Evolutionary conservation across 2,888 invertebrate species (phyloP), one percentile per base, ranked within the genome.

Genomic region (Drosophila ochracea): DNA sequence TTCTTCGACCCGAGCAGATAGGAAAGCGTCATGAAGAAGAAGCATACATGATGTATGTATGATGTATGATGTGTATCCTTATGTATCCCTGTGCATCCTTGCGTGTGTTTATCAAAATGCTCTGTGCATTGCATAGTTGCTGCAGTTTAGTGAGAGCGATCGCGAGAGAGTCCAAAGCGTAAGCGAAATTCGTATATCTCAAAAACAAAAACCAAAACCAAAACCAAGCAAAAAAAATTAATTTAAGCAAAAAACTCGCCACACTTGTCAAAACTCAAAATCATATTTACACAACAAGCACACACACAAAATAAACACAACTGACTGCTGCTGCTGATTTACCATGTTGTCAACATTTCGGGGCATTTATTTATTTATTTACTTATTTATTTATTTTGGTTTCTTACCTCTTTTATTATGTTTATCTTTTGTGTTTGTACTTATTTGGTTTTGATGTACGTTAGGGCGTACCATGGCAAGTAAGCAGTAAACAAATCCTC

Each of bases 291-390:
- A 68, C 11, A 35, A 31, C 25, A 64, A 31, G 59, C 59, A 65
- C 43, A 54, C 13, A 65, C 10, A 65, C 41, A 61, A 30, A 28
- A 5, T 25, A 57, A 13, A 65, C 13, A 64, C 30, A 43, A 31
- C 43, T 62, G 43, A 3, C 57, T 47, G 57, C 63, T 60, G 52
- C 58, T 65, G 52, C 66, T 67, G 81, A 81, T 81, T 79, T 79
- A 73, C 77, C 81, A 79, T 78, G 80, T 79, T 78, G 80, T 69
- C 77, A 61, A 66, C 35, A 58, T 52, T 57, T 57, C 28, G 43
- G 64, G 58, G 68, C 62, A 41, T 68, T 43, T 58, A 66, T 53
- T 54, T 55, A 13, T 35, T 28, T 6, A 21, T 11, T 67, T 54
- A 33, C 10, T 10, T 33, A 10, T 54, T 39, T 50, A 66, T 53